A percentile compares a stretch with the other conserved stretches of the same genome.
These are phyloP conservation scores for Tineola bisselliella DNA, from an alignment of 2,888 invertebrate species.

Conservation along the genomic window DNA sequence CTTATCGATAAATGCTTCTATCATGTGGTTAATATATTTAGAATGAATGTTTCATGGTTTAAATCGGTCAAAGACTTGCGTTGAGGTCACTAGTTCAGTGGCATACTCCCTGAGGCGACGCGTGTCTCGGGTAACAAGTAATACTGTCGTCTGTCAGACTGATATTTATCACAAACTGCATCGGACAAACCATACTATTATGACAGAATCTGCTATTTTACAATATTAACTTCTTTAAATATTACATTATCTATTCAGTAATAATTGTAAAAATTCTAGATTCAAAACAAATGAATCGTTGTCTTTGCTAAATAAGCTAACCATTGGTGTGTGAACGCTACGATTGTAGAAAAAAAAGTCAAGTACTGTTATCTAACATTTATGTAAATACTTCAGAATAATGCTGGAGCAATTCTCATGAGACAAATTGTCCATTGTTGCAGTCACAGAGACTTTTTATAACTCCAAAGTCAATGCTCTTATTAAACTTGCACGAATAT, in stretches of 20 bases:
- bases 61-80: constrained; percentile 4
- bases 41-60: background rate
- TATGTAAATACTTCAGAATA: constrained; percentile 4
- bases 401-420: background rate
- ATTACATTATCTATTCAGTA: no score
- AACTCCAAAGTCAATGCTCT: background rate
- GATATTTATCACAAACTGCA: background rate
- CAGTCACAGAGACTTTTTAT: background rate
- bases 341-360: background rate
- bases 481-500: background rate
- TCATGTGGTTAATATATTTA: no score
- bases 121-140: background rate
- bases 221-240: no score
- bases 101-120: background rate
- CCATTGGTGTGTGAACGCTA: background rate
- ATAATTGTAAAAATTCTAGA: no score
- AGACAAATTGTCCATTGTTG: background rate
- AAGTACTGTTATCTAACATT: background rate
- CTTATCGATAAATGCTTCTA: no score
- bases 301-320: background rate
- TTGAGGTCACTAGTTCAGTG: constrained; percentile 3
- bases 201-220: no score
- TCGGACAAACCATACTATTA: no score
- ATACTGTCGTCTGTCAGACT: background rate
- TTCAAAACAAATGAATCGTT: background rate